These are phyloP conservation scores for Cyrtonyx montezumae DNA, from an alignment of 2,113 vertebrate genomes.

Conservation along the genomic window DNA sequence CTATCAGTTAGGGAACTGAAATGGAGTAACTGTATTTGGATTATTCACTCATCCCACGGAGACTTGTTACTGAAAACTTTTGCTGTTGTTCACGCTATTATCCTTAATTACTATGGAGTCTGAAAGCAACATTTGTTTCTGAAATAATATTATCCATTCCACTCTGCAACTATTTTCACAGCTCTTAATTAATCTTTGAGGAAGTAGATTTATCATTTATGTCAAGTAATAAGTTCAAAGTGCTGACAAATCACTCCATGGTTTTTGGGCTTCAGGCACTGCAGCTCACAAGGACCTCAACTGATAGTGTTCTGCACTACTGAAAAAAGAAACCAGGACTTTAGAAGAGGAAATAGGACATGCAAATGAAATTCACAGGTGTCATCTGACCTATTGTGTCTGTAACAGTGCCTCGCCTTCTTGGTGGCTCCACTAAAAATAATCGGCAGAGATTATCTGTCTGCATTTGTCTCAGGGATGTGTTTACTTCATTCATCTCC, in stretches of 20 bases:
- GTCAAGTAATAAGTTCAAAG: background rate
- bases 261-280: background rate
- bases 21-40: background rate
- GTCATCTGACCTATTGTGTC: background rate
- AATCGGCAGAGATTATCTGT: background rate
- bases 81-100: background rate
- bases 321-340: background rate
- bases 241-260: background rate
- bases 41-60: background rate
- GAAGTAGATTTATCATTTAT: background rate
- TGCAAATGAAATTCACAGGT: background rate
- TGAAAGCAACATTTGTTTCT: background rate
- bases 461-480: background rate
- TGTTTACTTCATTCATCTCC: background rate
- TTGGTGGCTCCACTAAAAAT: background rate
- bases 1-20: background rate
- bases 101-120: background rate
- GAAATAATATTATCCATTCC: background rate
- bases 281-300: background rate
- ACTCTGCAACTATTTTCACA: background rate
- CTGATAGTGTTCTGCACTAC: background rate
- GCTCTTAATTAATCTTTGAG: background rate
- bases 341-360: background rate
- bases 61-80: background rate
- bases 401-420: background rate